phyloP scores from a whole-genome alignment of 2,888 invertebrate species.

The Macrosoma leucophasiata region DNA sequence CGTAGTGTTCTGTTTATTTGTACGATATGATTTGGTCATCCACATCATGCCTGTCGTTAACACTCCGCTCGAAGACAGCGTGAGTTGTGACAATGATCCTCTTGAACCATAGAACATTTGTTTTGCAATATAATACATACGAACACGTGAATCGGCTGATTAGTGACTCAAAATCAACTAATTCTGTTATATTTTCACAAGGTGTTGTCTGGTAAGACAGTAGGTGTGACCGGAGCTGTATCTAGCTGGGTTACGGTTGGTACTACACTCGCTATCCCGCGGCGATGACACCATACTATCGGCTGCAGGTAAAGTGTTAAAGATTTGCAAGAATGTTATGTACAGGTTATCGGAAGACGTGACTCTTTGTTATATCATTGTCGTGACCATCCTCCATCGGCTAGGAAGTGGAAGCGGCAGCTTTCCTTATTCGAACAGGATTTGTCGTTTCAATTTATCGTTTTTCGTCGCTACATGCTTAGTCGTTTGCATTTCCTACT shows the following conservation, averaged over 20 bases:
- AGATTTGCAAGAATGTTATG: slow-evolving; percentile 62
- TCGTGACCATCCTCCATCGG: slow-evolving; percentile 66
- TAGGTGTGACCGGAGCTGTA: slow-evolving; percentile 71
- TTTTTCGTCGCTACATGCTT: slow-evolving; percentile 29
- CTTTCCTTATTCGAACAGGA: slow-evolving; percentile 11
- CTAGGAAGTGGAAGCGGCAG: slow-evolving; percentile 69
- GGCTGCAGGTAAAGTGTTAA: slow-evolving; percentile 68
- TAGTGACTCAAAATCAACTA: slow-evolving; percentile 72
- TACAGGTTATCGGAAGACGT: slow-evolving; percentile 60
- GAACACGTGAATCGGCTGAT: slow-evolving; percentile 53
- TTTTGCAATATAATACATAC: slow-evolving; percentile 46
- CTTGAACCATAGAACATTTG: slow-evolving; percentile 46
- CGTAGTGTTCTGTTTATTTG: slow-evolving; percentile 52
- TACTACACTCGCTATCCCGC: slow-evolving; percentile 58
- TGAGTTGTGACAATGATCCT: slow-evolving; percentile 62
- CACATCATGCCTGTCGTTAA: slow-evolving; percentile 48
- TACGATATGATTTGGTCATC: slow-evolving; percentile 51
- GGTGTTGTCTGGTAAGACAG: slow-evolving; percentile 75
- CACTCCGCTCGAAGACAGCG: slow-evolving; percentile 52
- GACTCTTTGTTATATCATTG: slow-evolving; percentile 57
- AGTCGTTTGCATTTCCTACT: slow-evolving; percentile 72
- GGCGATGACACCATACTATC: slow-evolving; percentile 47
- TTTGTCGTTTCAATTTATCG: slow-evolving; percentile 22
- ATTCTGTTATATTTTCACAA: slow-evolving; percentile 75
- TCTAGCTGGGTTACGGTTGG: slow-evolving; percentile 66